A percentile compares a stretch with the other conserved stretches of the same genome.
Evolutionary conservation across 2,888 invertebrate genomes (phyloP).

Genomic region (Chrysolina oricalcia): DNA sequence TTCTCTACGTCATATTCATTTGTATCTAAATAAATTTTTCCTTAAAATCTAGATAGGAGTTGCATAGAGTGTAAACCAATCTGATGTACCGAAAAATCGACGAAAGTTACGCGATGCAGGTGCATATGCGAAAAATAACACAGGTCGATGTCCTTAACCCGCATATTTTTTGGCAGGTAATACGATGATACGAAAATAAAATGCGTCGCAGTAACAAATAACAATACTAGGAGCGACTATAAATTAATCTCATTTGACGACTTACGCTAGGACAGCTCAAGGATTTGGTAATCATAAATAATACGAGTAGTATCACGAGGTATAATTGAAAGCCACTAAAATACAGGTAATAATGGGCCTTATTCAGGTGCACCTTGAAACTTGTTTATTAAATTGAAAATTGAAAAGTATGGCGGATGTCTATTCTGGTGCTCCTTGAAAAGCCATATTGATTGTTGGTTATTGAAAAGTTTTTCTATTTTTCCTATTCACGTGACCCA

Average conservation of each 20-base stretch:
- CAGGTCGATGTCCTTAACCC: conserved; percentile 53
- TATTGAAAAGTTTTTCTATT: no score
- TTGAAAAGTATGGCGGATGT: no score
- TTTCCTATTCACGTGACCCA: no score
- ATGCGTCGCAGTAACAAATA: conserved; percentile 23
- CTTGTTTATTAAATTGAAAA: no score
- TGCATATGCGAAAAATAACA: not conserved
- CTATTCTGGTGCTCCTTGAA: no score
- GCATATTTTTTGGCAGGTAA: conserved; percentile 54
- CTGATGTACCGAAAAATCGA: not conserved
- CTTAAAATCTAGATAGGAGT: no score
- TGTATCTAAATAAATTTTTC: no score
- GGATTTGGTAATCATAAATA: not conserved
- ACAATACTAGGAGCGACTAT: conserved; percentile 20
- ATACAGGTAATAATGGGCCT: not conserved
- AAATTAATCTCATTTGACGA: not conserved
- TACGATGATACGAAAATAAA: conserved; percentile 33
- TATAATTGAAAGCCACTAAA: not conserved
- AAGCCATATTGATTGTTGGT: no score
- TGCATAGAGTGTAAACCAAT: no score
- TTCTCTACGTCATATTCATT: no score
- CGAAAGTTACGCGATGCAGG: not conserved
- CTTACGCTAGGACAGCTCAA: not conserved
- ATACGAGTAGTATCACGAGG: not conserved
- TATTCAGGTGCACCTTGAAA: no score